phyloP scores from a whole-genome alignment of 2,888 invertebrate genomes.

The Portevinia maculata region DNA sequence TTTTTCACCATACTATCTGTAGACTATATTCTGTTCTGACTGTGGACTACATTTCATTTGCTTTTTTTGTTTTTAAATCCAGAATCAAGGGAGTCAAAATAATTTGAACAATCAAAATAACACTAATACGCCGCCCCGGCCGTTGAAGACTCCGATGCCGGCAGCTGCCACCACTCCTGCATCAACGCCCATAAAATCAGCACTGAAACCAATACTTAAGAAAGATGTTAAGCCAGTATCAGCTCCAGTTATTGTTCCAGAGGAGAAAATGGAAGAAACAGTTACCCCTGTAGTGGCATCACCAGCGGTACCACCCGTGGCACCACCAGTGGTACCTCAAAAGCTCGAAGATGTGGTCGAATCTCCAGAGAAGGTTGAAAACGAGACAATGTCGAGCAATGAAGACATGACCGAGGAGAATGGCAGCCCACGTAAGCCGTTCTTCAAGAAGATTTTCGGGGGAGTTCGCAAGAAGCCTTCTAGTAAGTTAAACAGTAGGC shows the following conservation, averaged over 20 bases:
- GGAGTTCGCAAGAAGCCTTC: conserved; percentile 81
- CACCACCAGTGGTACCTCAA: neutral
- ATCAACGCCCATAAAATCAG: conserved; percentile 4
- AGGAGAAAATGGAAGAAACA: neutral
- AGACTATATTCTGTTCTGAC: neutral
- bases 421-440: conserved; percentile 75
- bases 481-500: too few species aligned
- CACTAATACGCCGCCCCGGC: conserved; percentile 26
- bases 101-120: conserved; percentile 19
- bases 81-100: conserved; percentile 41
- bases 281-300: too few species aligned
- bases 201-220: conserved; percentile 41
- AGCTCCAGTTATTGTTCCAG: neutral
- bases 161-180: neutral
- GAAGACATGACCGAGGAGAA: conserved; percentile 72
- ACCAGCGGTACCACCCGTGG: too few species aligned
- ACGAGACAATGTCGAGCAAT: neutral
- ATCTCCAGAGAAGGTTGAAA: neutral
- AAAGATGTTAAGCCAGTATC: conserved; percentile 5
- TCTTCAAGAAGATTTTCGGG: conserved; percentile 81
- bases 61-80: conserved; percentile 17
- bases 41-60: neutral
- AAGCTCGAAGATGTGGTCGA: neutral
- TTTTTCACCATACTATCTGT: neutral
- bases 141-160: conserved; percentile 11